Conservation (phyloP, 1,140 invertebrate genomes). For the Bombus polaris region DNA sequence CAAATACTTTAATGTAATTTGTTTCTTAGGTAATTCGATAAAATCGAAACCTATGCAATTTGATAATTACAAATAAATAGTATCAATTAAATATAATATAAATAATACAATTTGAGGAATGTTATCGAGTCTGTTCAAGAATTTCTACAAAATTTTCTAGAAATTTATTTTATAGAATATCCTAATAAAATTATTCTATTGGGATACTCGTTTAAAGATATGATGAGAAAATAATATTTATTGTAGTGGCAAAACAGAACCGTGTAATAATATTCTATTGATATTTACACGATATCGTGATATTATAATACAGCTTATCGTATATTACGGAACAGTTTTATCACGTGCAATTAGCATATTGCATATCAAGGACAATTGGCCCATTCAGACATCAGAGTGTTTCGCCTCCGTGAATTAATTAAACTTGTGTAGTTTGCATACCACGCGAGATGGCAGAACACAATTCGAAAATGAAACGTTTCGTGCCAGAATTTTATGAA, state of each 20-base stretch:
- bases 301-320: background rate
- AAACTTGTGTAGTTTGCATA: background rate
- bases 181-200: too few species aligned
- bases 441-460: background rate
- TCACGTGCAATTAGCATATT: background rate
- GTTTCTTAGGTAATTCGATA: too few species aligned
- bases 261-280: background rate
- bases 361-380: background rate
- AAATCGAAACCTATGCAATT: too few species aligned
- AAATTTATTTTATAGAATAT: too few species aligned
- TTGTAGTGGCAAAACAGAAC: background rate
- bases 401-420: background rate
- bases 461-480: background rate
- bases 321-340: background rate
- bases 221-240: background rate
- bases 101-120: too few species aligned
- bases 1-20: too few species aligned
- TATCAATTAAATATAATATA: too few species aligned
- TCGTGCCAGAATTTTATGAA: background rate
- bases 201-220: too few species aligned
- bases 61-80: too few species aligned
- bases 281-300: background rate
- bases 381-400: conserved; percentile 4
- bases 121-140: too few species aligned
- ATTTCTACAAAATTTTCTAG: too few species aligned